phyloP scores from a whole-genome alignment of 2,797 vertebrate genomes.

The Enteromius viviparus region DNA sequence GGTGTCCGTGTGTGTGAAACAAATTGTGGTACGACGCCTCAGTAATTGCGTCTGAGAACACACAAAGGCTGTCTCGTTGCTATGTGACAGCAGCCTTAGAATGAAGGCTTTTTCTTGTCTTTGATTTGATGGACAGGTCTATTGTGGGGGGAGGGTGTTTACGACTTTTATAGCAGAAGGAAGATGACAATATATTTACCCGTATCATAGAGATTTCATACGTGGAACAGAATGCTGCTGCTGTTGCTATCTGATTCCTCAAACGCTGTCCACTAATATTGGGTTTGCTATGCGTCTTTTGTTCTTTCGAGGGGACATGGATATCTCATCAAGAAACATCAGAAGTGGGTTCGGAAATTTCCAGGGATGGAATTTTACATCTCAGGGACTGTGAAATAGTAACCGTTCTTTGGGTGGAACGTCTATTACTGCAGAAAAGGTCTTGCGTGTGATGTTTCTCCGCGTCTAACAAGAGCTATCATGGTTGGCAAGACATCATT shows the following conservation, averaged over 20 bases:
- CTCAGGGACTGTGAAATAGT: conserved; percentile 51
- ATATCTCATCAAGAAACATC: conserved; percentile 44
- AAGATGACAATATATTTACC: conserved; percentile 49
- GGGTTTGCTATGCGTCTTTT: conserved; percentile 44
- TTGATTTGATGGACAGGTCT: conserved; percentile 52
- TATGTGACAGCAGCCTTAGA: conserved; percentile 47
- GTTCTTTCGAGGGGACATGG: conserved; percentile 42
- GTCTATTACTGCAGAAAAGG: conserved; percentile 44
- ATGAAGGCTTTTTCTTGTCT: conserved; percentile 26
- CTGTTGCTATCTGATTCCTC: conserved; percentile 11
- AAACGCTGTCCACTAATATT: conserved; percentile 38
- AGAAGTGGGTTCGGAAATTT: conserved; percentile 31
- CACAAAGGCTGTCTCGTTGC: conserved; percentile 42
- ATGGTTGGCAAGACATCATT: conserved; percentile 52
- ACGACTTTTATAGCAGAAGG: conserved; percentile 20
- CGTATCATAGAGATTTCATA: conserved; percentile 39
- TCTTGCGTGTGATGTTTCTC: conserved; percentile 52
- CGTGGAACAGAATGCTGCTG: not conserved
- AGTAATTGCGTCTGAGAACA: conserved; percentile 43
- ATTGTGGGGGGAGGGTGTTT: conserved; percentile 23
- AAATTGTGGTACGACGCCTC: conserved; percentile 3
- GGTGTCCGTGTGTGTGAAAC: conserved; percentile 18
- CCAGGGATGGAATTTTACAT: conserved; percentile 42
- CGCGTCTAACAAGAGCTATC: conserved; percentile 47
- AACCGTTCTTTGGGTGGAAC: conserved; percentile 33